These are phyloP conservation scores for Tupaia tana DNA, from an alignment of 2,113 vertebrate genomes.

Conservation along the genomic window DNA sequence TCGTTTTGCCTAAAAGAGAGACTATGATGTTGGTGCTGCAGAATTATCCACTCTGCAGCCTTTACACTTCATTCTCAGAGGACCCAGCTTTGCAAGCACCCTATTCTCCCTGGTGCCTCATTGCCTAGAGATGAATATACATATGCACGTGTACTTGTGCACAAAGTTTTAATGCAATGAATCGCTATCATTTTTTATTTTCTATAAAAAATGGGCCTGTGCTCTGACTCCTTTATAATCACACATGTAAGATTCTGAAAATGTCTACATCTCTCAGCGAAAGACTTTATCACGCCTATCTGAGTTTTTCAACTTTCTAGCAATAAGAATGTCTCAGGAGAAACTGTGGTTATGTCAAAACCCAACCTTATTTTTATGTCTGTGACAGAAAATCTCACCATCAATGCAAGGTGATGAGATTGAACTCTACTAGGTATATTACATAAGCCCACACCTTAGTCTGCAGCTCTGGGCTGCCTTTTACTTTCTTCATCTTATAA, in stretches of 20 bases:
- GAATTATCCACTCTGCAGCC: not conserved
- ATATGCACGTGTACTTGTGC: not conserved
- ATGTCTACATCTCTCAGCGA: not conserved
- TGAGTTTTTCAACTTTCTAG: not conserved
- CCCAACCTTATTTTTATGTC: conserved; percentile 23
- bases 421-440: not conserved
- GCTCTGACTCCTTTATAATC: not conserved
- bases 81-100: not conserved
- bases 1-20: not conserved
- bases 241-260: conserved; percentile 42
- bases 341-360: not conserved
- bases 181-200: not conserved
- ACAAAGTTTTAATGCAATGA: not conserved
- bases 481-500: not conserved
- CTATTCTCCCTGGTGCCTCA: not conserved
- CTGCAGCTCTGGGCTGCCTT: not conserved
- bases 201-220: not conserved
- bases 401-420: not conserved
- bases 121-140: not conserved
- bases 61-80: not conserved
- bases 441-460: not conserved
- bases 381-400: not conserved
- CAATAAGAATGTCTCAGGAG: conserved; percentile 23
- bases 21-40: not conserved
- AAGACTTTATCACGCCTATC: not conserved